Percentiles rank a stretch among this genome's conserved stretches.
phyloP scores from a whole-genome alignment of 2,888 invertebrate genomes.

The Apodemia zela region DNA sequence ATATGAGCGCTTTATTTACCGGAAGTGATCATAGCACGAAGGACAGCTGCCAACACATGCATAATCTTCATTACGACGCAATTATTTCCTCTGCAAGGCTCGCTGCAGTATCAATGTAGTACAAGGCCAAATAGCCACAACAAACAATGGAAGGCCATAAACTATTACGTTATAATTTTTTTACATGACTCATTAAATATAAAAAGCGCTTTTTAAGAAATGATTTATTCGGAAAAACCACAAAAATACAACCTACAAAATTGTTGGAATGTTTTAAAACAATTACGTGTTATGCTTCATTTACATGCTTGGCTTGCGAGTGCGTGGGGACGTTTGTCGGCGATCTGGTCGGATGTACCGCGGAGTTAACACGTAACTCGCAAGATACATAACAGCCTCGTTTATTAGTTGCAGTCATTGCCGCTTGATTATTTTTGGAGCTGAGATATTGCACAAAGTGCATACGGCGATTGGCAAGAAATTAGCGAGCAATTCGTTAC shows the following conservation, averaged over 20 bases:
- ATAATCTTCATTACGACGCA: constrained; percentile 1
- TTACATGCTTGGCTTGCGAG: too few species aligned
- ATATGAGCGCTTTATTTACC: neutral
- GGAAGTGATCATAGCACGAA: neutral
- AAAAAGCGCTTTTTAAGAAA: neutral
- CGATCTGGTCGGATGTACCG: too few species aligned
- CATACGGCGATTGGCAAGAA: too few species aligned
- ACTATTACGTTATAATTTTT: constrained; percentile 1
- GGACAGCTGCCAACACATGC: neutral
- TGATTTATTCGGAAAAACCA: neutral
- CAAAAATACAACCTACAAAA: neutral
- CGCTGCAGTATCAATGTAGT: constrained; percentile 11
- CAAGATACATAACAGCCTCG: too few species aligned
- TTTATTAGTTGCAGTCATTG: too few species aligned
- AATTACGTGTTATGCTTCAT: too few species aligned
- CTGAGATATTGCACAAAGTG: too few species aligned
- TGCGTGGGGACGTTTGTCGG: too few species aligned
- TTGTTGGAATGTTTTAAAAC: too few species aligned
- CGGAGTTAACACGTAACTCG: too few species aligned
- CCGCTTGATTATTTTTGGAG: too few species aligned
- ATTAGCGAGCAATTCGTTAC: too few species aligned
- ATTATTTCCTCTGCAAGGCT: neutral
- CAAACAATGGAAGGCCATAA: constrained; percentile 9
- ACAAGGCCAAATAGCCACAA: neutral
- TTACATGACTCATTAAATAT: neutral